Base-by-base conservation (phyloP, 2,888 invertebrate species). In the Thymelicus sylvestris region DNA sequence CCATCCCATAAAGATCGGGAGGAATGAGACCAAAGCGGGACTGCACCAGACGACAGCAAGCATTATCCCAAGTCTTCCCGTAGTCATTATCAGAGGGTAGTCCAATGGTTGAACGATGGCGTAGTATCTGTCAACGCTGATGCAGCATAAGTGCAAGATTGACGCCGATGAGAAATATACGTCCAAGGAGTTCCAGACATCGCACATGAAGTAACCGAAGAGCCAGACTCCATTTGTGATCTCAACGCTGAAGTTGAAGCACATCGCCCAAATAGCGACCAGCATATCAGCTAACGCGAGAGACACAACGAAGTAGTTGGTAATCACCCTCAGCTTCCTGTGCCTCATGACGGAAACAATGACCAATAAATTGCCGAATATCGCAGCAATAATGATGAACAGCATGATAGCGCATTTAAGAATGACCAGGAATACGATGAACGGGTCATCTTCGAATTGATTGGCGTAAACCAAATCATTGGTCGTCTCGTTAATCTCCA, bases 291-390 rank as follows among this genome's bases (percentile, higher is more conserved):
- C 98, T 79, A 98, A 95, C 0, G 99, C 99, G 75, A 99, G 91
- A 0, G 98, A 98, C 10, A 99, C 98, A 19, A 99, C 98, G 88
- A 99, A 99, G 87, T 98, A 98, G 92, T 99, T 99, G 74, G 98
- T 98, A 76, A 98, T 98, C 38, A 98, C 97, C 78, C 95, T 88
- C 76, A 95, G 83, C 85, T 95, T 95, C 79, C 95, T 94, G 86
- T 95, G 95, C 62, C 93, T 85, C 90, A 92, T 97, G 94, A 86
- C 98, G 89, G 96, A 98, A 52, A 98, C 97, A 77, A 98, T 98
- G 76, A 98, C 98, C 66, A 98, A 92, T 63, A 98, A 92, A 86
- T 98, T 98, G 61, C 98, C 98, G 78, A 98, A 96, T 72, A 98
- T 95, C 76, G 98, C 98, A 61, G 97, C 96, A 65, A 98, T 87